Evolutionary conservation across 2,888 invertebrate genomes (phyloP), one percentile per base, ranked within the genome.

Genomic region (Melangyna quadrimaculata): DNA sequence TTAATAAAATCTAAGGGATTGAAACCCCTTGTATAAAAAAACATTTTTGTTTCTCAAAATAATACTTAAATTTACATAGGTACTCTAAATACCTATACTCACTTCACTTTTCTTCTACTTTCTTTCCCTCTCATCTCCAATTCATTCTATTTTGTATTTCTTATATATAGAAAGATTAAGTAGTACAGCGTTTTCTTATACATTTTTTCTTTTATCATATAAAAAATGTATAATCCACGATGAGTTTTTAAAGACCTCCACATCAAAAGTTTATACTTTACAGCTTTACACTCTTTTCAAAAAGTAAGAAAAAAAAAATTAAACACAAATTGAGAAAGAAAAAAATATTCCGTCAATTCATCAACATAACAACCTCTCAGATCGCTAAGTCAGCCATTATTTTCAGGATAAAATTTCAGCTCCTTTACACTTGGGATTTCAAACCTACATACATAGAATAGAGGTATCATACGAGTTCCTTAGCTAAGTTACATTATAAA

Each of bases 361-460:
- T 86, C 86, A 86, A 73, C 77, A 73, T 61, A 80, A 78, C 86
- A 80, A 77, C 77, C 69, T 80, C 72, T 73, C 73, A 80, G 55
- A 65, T 70, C 77, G 77, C 77, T 80, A 86, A 86, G 80, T 73
- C 86, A 80, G 43, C 73, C 70, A 86, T 86, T 78, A 70, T 77
- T 86, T 77, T 78, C 43, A 59, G 86, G 67, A 79, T 79, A 35
- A 72, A 61, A 59, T 70, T 45, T 45, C 35, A 24, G 71, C 65
- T 65, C 65, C 63, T 40, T 53, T 63, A 53, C 63, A 55, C 63
- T 59, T 61, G 48, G 27, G 71, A 45, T 45, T 57, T 53, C 19
- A 35, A 1, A 55, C 10, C 8, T 55, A n/a, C 22, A 40, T 45
- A 17, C 2, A 19, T 22, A 10, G 1, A 10, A 10, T n/a, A n/a